Base-by-base conservation (phyloP, 2,797 vertebrate species). In the Tokudaia muenninki region DNA sequence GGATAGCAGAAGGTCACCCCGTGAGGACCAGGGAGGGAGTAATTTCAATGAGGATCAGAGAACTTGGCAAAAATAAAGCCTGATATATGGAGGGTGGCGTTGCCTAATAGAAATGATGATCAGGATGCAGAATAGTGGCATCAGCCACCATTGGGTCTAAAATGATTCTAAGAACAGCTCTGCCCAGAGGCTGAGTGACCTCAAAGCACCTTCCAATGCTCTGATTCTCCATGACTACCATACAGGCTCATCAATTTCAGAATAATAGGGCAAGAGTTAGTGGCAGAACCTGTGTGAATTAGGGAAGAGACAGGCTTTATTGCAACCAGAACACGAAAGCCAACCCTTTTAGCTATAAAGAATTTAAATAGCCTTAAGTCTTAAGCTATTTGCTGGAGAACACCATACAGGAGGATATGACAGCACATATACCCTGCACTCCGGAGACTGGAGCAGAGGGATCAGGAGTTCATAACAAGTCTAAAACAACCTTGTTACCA, bases 151-250 rank as follows among this genome's bases (percentile, higher is more conserved):
- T 3, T 3, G 61, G 29, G 29, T 94, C 92, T 88, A 95, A 96
- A 94, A 94, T 86, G 63, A 65, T 81, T 97, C 92, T 78, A 95
- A 94, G 86, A 87, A 89, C 88, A 95, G 90, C 52, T 97, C 86
- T 96, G 41, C 81, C 88, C 97, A 67, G 94, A 97, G 78, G 94
- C 82, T 89, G 84, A 81, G 41, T 91, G 93, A 87, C 83, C 92
- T 97, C 83, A 91, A 59, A 96, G 55, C 61, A 95, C 92, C 83
- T 95, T 92, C 83, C 90, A 75, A 57, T 6, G 26, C 94, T 90
- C 86, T 34, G 80, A 86, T 84, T 94, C 90, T 79, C 59, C 77
- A 19, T 90, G 74, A 90, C 90, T 77, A 21, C 67, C 5, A 3
- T 6, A 87, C 17, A 83, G 8, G 61, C 78, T 77, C 93, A 67